A percentile compares a stretch with the other conserved stretches of the same genome.
Conservation (phyloP, 2,888 invertebrate genomes). For the Drosophila eohydei region DNA sequence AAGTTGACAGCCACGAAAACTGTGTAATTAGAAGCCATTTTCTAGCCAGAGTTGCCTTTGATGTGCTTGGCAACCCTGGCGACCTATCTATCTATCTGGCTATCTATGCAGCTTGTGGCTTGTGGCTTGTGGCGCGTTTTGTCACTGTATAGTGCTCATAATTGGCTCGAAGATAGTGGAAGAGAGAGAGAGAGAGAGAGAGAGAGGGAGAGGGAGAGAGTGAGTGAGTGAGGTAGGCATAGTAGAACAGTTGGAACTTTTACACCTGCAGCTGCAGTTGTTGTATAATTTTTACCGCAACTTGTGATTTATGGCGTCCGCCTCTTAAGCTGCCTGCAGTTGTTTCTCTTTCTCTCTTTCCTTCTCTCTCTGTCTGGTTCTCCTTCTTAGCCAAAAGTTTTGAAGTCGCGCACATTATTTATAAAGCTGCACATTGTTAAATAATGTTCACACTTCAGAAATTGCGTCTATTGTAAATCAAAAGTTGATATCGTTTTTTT, state of each 20-base stretch:
- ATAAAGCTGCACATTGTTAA: conserved; percentile 45
- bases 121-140: conserved; percentile 37
- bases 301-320: conserved; percentile 48
- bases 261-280: conserved; percentile 37
- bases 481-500: conserved; percentile 57
- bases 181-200: no score
- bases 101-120: conserved; percentile 4
- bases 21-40: conserved; percentile 69
- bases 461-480: conserved; percentile 61
- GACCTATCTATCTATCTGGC: conserved; percentile 9
- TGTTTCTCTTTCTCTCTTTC: not conserved
- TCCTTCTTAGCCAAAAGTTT: conserved; percentile 23
- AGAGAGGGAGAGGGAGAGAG: conserved; percentile 5
- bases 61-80: conserved; percentile 48
- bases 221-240: not conserved
- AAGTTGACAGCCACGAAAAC: conserved; percentile 14
- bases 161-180: conserved; percentile 56
- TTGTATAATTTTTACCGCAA: conserved; percentile 22
- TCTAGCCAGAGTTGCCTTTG: conserved; percentile 61
- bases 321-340: not conserved
- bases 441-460: conserved; percentile 66
- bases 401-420: conserved; percentile 52
- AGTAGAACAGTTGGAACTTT: conserved; percentile 4
- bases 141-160: conserved; percentile 63
- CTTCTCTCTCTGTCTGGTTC: not conserved